phyloP scores from a whole-genome alignment of 30 jellyfish, hydroid and myxozoan species.

The Euphysa ruthae region DNA sequence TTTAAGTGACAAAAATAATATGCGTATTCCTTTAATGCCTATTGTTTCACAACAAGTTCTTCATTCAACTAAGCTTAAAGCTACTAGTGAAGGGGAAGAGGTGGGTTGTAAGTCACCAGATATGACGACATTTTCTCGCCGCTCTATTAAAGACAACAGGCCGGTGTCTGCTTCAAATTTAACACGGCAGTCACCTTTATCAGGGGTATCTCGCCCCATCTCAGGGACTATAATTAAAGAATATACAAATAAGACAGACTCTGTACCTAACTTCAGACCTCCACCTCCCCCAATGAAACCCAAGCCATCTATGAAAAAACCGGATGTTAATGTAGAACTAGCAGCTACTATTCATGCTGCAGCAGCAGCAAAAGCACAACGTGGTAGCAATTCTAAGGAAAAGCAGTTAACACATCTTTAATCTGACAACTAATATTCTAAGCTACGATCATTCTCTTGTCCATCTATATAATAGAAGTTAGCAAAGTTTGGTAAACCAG shows the following conservation, averaged over 20 bases:
- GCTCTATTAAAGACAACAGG: background rate
- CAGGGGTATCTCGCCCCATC: conserved; percentile 17
- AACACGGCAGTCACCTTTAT: conserved; percentile 36
- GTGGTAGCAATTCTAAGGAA: conserved; percentile 20
- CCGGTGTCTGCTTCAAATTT: conserved; percentile 16
- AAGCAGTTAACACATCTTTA: too few species aligned
- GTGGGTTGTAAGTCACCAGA: conserved; percentile 44
- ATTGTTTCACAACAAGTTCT: background rate
- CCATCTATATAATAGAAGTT: too few species aligned
- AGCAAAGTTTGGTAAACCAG: too few species aligned
- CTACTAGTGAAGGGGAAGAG: conserved; percentile 7
- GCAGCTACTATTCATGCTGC: conserved; percentile 82
- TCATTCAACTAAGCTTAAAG: background rate
- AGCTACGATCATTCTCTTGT: too few species aligned
- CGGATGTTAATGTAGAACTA: conserved; percentile 40
- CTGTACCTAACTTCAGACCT: conserved; percentile 32
- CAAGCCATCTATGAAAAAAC: conserved; percentile 37
- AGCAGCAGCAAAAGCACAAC: conserved; percentile 66
- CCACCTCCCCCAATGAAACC: conserved; percentile 82
- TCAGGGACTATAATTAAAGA: background rate
- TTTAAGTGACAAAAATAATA: conserved; percentile 3
- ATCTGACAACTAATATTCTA: too few species aligned
- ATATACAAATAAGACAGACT: conserved; percentile 5
- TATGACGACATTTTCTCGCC: background rate
- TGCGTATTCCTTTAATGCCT: background rate